Percentiles rank a stretch among this genome's conserved stretches.
Conservation (phyloP, 2,888 invertebrate species). For the Agonum fuliginosum region DNA sequence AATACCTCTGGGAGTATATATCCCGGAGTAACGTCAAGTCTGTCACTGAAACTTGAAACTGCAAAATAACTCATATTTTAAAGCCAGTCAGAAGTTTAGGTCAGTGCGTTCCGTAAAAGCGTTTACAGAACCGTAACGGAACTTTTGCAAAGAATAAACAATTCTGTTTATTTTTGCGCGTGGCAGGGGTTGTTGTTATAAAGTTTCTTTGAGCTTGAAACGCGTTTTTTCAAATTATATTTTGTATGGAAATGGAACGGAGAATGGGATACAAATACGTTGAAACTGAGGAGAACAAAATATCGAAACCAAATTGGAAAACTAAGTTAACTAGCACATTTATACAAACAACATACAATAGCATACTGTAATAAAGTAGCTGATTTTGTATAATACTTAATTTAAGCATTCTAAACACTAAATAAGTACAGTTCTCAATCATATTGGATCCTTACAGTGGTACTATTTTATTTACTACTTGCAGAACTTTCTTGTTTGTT, state of each 20-base stretch:
- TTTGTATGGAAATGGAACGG: neutral
- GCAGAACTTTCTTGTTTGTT: too few species aligned
- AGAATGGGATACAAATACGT: too few species aligned
- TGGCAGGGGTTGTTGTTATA: constrained; percentile 13
- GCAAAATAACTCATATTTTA: constrained; percentile 57
- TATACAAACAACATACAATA: too few species aligned
- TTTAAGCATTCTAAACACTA: too few species aligned
- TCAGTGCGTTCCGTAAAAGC: constrained; percentile 56
- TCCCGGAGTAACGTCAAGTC: constrained; percentile 20
- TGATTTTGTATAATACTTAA: too few species aligned
- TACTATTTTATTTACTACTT: too few species aligned
- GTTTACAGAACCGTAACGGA: constrained; percentile 58
- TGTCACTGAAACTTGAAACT: constrained; percentile 51
- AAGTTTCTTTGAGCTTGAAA: constrained; percentile 18
- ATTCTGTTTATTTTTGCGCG: constrained; percentile 50
- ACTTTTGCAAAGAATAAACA: constrained; percentile 54
- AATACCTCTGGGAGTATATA: neutral
- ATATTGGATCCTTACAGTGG: too few species aligned
- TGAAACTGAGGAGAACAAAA: too few species aligned
- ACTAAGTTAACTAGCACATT: too few species aligned
- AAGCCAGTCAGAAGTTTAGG: constrained; percentile 53
- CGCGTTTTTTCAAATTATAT: constrained; percentile 13
- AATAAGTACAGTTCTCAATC: too few species aligned
- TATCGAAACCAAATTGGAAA: too few species aligned
- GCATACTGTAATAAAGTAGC: too few species aligned